phyloP scores from a whole-genome alignment of 1,140 invertebrate species.

The Magallana angulata region DNA sequence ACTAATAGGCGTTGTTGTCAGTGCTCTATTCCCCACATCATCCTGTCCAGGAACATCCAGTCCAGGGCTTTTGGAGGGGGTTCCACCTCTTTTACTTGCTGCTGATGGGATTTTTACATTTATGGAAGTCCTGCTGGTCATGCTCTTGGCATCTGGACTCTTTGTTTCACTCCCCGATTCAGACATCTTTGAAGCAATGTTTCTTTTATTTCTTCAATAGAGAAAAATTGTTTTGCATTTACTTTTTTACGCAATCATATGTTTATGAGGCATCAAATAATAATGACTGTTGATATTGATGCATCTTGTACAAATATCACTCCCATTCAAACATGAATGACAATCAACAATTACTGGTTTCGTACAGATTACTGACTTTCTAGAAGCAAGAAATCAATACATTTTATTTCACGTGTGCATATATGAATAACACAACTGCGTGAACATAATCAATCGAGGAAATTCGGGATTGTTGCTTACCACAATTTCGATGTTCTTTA shows the following conservation, averaged over 20 bases:
- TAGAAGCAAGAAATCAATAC: too few relatives aligned
- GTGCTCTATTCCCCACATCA: constrained; percentile 61
- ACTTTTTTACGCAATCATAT: too few relatives aligned
- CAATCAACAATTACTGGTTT: too few relatives aligned
- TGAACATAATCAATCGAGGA: background rate
- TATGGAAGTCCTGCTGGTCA: constrained; percentile 72
- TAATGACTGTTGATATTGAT: too few relatives aligned
- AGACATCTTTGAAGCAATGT: background rate
- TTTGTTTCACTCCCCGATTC: constrained; percentile 50
- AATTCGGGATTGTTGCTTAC: background rate
- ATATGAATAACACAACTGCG: too few relatives aligned
- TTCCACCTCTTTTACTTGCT: constrained; percentile 55
- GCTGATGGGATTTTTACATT: constrained; percentile 73
- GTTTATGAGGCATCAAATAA: too few relatives aligned
- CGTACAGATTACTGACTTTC: too few relatives aligned
- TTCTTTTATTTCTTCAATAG: too few relatives aligned
- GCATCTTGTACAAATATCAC: too few relatives aligned
- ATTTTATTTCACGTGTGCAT: too few relatives aligned
- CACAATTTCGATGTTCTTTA: background rate
- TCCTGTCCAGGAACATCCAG: constrained; percentile 21
- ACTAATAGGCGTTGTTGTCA: constrained; percentile 63
- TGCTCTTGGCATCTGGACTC: constrained; percentile 64
- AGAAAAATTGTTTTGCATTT: too few relatives aligned
- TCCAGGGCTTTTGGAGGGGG: constrained; percentile 43
- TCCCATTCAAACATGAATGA: too few relatives aligned